A percentile compares a stretch with the other conserved stretches of the same genome.
Conservation (phyloP, 1,140 invertebrate genomes). For the Amyelois transitella region DNA sequence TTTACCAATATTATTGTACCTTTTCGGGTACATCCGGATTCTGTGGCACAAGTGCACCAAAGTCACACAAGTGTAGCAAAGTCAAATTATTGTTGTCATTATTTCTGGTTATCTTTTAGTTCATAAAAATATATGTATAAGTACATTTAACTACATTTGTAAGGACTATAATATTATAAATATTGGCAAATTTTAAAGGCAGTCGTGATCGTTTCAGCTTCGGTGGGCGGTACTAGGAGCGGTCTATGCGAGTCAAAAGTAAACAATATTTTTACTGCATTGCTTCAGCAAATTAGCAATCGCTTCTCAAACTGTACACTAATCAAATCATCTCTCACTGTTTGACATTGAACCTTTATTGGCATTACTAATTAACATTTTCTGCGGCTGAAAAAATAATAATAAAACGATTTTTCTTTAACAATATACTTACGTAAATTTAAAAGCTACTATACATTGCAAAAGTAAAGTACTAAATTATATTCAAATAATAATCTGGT, state of each 20-base stretch:
- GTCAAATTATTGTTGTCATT: too few species aligned
- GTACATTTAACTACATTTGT: too few species aligned
- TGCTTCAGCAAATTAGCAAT: conserved; percentile 11
- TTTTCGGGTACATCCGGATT: too few species aligned
- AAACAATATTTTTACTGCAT: conserved; percentile 65
- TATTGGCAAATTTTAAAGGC: neutral
- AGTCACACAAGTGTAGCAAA: too few species aligned
- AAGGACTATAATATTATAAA: too few species aligned
- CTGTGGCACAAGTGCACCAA: too few species aligned
- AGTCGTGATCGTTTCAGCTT: conserved; percentile 51
- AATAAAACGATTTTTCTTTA: too few species aligned
- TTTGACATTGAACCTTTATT: neutral
- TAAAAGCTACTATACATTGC: neutral
- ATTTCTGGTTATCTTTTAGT: too few species aligned
- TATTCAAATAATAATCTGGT: too few species aligned
- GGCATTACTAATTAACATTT: neutral
- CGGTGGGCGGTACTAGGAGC: conserved; percentile 68
- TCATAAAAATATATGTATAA: too few species aligned
- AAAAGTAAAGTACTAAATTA: too few species aligned
- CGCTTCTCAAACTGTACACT: conserved; percentile 17
- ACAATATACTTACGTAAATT: neutral
- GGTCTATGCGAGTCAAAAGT: conserved; percentile 60
- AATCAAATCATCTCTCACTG: conserved; percentile 38
- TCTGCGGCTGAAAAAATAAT: neutral
- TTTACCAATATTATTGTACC: too few species aligned